Evolutionary conservation across 2,888 invertebrate genomes (phyloP), one percentile per base, ranked within the genome.

Genomic region (Trichogramma evanescens): DNA sequence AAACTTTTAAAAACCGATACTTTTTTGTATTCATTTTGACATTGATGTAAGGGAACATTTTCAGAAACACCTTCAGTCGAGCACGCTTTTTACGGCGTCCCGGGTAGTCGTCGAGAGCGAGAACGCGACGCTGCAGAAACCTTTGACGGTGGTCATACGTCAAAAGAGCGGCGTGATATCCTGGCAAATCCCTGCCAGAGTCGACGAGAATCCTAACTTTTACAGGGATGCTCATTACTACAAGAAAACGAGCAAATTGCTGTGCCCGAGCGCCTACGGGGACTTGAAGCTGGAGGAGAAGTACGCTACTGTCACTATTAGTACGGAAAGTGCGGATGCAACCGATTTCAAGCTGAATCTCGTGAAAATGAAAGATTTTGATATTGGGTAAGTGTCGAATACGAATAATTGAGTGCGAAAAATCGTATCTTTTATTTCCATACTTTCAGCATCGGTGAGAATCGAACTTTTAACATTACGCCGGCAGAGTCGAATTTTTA

Each of bases 121-220:
- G 6, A 66, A 82, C 59, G 84, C 86, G 0, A 82, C 81, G 54
- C 72, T 77, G 43, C 80, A 82, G 0, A 82, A 81, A 65, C 91
- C 91, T 0, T 76, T 91, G 5, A 82, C 91, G 66, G 83, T 91
- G 58, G 89, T 90, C 0, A 87, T 89, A 0, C 78, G 87, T 49
- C 89, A 92, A 73, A 87, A 86, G 66, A 84, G 84, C 71, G 87
- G 87, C 53, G 86, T 91, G 1, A 79, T 89, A 60, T 90, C 91
- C 0, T 92, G 91, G 91, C 86, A 89, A 71, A 79, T 92, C 6
- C 92, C 91, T 0, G 80, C 88, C 68, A 68, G 83, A 53, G 82
- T 89, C 0, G 82, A 82, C 58, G 77, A 70, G 62, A 65, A 68
- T 10, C 55, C 68, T 63, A 54, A 66, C 13, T 26, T 26, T 26